Evolutionary conservation across 2,113 vertebrate genomes (phyloP).

Genomic region (Hirundichthys speculiger): DNA sequence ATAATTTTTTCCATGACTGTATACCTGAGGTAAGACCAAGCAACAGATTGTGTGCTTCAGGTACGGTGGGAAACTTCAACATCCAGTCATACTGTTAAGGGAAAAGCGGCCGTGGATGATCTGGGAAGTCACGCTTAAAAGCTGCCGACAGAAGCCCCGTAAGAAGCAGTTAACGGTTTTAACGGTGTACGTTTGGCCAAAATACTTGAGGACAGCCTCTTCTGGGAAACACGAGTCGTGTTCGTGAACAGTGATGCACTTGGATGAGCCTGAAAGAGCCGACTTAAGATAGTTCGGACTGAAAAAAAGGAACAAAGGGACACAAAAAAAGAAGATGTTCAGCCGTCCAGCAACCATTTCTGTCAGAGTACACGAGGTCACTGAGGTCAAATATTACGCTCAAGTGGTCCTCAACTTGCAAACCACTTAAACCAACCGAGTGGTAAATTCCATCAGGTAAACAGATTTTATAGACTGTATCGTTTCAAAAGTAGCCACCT

Average conservation of each 20-base stretch:
- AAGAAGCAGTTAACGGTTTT: too few species aligned
- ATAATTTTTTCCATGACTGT: too few species aligned
- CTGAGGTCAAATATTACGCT: not conserved
- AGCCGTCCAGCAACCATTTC: not conserved
- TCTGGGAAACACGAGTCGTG: not conserved
- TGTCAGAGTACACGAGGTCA: not conserved
- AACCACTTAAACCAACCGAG: not conserved
- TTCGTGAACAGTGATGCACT: not conserved
- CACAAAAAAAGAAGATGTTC: too few species aligned
- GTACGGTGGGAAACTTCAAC: too few species aligned
- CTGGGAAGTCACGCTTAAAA: too few species aligned
- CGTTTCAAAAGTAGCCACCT: constrained; percentile 2
- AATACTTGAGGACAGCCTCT: not conserved
- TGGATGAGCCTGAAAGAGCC: too few species aligned
- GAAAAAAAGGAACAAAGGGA: not conserved
- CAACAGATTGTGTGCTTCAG: too few species aligned
- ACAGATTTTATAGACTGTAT: not conserved
- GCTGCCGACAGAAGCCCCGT: too few species aligned
- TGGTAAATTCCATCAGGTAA: constrained; percentile 9
- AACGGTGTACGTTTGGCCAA: not conserved
- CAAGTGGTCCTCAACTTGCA: constrained; percentile 14
- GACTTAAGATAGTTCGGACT: not conserved
- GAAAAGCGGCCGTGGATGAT: too few species aligned
- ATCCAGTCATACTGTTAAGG: too few species aligned
- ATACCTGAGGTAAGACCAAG: too few species aligned